Conservation (phyloP, 2,888 invertebrate genomes). For the Dolichopus griseipennis region DNA sequence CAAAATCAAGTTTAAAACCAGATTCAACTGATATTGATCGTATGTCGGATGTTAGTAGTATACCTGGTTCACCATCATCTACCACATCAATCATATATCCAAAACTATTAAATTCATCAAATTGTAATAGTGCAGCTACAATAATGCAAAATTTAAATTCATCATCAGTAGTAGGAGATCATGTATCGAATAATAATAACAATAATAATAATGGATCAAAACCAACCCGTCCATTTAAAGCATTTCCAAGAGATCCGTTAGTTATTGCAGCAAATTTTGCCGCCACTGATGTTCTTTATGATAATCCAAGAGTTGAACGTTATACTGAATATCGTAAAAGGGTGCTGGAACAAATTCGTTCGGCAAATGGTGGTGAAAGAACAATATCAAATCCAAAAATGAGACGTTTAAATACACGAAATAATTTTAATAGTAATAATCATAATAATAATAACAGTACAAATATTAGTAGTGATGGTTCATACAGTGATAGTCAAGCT, state of each 20-base stretch:
- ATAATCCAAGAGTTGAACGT: slow-evolving; percentile 54
- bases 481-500: slow-evolving; percentile 24
- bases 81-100: slow-evolving; percentile 21
- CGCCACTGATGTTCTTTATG: slow-evolving; percentile 45
- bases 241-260: slow-evolving; percentile 61
- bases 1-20: background rate
- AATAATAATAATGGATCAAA: slow-evolving; percentile 35
- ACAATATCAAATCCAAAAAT: slow-evolving; percentile 60
- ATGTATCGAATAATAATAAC: slow-evolving; percentile 26
- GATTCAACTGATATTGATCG: slow-evolving; percentile 19
- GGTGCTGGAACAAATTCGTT: slow-evolving; percentile 54
- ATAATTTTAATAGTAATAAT: slow-evolving; percentile 14
- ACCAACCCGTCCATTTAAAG: slow-evolving; percentile 55
- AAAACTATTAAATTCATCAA: slow-evolving; percentile 23
- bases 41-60: slow-evolving; percentile 18
- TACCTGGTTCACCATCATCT: slow-evolving; percentile 21
- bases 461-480: slow-evolving; percentile 28
- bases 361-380: slow-evolving; percentile 50
- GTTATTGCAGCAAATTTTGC: slow-evolving; percentile 52
- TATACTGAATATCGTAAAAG: slow-evolving; percentile 63
- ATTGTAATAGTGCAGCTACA: background rate
- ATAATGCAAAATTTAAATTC: background rate
- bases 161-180: slow-evolving; percentile 12
- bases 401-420: slow-evolving; percentile 48
- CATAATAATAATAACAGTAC: slow-evolving; percentile 20